A percentile compares a stretch with the other conserved stretches of the same genome.
These are phyloP conservation scores for Xiphias gladius DNA, from an alignment of 2,113 vertebrate genomes.

Conservation along the genomic window DNA sequence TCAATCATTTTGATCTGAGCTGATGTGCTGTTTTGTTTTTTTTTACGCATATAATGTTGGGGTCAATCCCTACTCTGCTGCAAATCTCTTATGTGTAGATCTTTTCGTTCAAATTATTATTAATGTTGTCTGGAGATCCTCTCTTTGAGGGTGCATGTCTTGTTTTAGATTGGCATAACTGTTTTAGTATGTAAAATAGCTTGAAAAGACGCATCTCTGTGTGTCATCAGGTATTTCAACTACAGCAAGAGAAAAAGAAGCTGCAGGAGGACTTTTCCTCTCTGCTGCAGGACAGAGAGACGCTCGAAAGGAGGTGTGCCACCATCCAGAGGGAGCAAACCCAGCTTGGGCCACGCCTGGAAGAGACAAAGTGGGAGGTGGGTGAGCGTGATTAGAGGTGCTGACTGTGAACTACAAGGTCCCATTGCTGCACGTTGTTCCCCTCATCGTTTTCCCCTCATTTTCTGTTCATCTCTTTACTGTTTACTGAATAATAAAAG, in stretches of 20 bases:
- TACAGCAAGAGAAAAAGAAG: conserved; percentile 98
- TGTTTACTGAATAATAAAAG: conserved; percentile 23
- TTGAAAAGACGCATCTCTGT: conserved; percentile 2
- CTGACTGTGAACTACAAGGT: neutral
- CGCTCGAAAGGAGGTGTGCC: conserved; percentile 92
- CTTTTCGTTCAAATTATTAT: neutral
- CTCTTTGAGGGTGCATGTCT: neutral
- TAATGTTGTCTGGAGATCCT: neutral
- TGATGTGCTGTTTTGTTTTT: too few relatives aligned
- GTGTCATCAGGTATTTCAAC: conserved; percentile 89
- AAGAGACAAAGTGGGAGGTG: conserved; percentile 99
- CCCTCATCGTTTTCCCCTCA: neutral
- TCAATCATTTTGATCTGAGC: neutral
- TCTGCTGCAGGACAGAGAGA: conserved; percentile 94
- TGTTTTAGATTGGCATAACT: neutral
- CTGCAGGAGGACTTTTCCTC: conserved; percentile 96
- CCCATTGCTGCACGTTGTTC: neutral
- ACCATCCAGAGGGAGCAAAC: conserved; percentile 94
- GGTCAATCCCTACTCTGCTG: too few relatives aligned
- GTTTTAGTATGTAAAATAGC: neutral
- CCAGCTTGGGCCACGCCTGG: conserved; percentile 93
- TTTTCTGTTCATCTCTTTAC: neutral
- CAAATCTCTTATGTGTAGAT: neutral
- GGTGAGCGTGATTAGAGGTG: conserved; percentile 31
- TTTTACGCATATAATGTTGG: too few relatives aligned